Percentiles rank a stretch among this genome's conserved stretches.
Evolutionary conservation across 2,113 vertebrate genomes (phyloP).

Genomic region (Pomatostomus ruficeps): DNA sequence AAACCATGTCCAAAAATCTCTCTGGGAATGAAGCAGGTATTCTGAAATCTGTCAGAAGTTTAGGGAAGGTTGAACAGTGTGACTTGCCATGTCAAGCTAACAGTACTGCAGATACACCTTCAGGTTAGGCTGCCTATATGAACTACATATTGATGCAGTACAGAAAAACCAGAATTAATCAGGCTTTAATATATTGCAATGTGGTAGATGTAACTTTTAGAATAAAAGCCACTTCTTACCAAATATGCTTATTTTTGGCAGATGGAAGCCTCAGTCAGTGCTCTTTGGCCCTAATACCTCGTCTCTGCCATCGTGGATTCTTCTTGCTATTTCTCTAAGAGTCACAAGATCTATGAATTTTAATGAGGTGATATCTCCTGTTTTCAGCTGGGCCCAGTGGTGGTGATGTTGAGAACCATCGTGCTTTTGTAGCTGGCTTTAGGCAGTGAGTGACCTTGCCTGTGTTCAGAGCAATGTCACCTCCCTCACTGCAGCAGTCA

Average conservation of each 20-base stretch:
- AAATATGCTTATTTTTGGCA: conserved; percentile 6
- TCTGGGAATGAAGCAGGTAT: background rate
- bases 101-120: background rate
- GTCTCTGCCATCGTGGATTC: background rate
- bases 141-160: background rate
- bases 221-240: background rate
- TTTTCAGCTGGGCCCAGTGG: background rate
- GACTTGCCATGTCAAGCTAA: background rate
- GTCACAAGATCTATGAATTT: conserved; percentile 38
- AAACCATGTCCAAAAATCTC: background rate
- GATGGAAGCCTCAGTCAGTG: background rate
- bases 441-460: conserved; percentile 1
- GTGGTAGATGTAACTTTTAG: background rate
- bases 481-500: conserved; percentile 4
- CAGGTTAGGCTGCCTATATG: background rate
- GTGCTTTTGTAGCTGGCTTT: background rate
- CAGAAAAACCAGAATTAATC: background rate
- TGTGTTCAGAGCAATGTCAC: conserved; percentile 5
- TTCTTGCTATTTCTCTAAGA: conserved; percentile 15
- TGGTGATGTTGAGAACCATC: background rate
- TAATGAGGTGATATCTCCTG: conserved; percentile 34
- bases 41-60: background rate
- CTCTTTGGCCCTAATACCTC: conserved; percentile 9
- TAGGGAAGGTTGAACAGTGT: background rate
- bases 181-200: background rate